Percentiles rank a stretch among this genome's conserved stretches.
Conservation (phyloP, 2,888 invertebrate species). For the Amorpha juglandis region DNA sequence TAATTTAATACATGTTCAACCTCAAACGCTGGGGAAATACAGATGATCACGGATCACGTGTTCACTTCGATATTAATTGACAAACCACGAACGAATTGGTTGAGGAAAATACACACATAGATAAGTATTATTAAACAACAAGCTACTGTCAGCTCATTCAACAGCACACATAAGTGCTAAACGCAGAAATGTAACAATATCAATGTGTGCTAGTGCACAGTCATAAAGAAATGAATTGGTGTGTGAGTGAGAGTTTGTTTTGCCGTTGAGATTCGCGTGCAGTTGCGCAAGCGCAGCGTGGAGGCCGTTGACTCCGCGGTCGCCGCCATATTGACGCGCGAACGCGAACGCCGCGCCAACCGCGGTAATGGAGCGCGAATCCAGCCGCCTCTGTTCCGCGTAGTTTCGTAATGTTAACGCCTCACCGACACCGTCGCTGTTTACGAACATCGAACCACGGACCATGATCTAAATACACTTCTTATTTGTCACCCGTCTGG, state of each 20-base stretch:
- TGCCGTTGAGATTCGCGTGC: conserved; percentile 82
- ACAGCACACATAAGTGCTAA: conserved; percentile 41
- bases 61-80: conserved; percentile 6
- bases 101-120: conserved; percentile 22
- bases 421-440: conserved; percentile 27
- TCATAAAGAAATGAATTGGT: conserved; percentile 31
- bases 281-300: conserved; percentile 80
- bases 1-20: conserved; percentile 1
- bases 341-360: conserved; percentile 32
- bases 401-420: conserved; percentile 68
- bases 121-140: conserved; percentile 20
- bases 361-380: conserved; percentile 73
- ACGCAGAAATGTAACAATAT: conserved; percentile 55
- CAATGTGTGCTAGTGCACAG: background rate
- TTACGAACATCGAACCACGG: conserved; percentile 30
- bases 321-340: conserved; percentile 62
- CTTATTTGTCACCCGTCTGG: background rate
- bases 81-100: conserved; percentile 8
- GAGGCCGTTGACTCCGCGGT: conserved; percentile 81
- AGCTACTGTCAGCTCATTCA: conserved; percentile 25
- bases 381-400: conserved; percentile 69
- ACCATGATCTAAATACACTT: conserved; percentile 21
- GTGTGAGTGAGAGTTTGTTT: conserved; percentile 73
- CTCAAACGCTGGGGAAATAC: conserved; percentile 14
- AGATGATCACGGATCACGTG: conserved; percentile 15